phyloP scores from a whole-genome alignment of 2,888 invertebrate species.

The Yponomeuta malinellus region DNA sequence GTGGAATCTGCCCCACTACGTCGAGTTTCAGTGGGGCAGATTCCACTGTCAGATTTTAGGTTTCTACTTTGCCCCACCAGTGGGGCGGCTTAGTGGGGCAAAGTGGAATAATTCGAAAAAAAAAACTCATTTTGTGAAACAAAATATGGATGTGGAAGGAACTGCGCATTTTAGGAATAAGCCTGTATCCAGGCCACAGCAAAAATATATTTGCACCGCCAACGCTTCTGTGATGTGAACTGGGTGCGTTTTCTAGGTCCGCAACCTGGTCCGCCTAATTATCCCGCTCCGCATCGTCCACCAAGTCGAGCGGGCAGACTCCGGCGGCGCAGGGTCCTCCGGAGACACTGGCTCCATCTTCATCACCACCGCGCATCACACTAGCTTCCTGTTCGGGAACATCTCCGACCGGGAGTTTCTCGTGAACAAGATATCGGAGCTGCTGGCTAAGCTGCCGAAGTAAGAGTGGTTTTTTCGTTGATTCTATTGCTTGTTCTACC shows the following conservation, averaged over 20 bases:
- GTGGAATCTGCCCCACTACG: too few species aligned
- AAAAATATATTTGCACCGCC: too few species aligned
- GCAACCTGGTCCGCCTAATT: conserved; percentile 88
- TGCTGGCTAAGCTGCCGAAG: conserved; percentile 82
- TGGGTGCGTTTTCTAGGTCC: conserved; percentile 73
- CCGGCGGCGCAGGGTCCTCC: conserved; percentile 78
- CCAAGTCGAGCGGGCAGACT: conserved; percentile 85
- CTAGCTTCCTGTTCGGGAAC: conserved; percentile 91
- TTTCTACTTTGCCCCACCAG: too few species aligned
- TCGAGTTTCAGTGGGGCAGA: too few species aligned
- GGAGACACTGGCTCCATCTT: conserved; percentile 81
- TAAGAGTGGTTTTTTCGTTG: conserved; percentile 32
- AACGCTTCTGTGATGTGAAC: too few species aligned
- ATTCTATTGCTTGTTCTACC: not conserved
- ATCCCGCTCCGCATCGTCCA: conserved; percentile 91
- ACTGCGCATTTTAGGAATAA: too few species aligned
- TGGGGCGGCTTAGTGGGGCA: too few species aligned
- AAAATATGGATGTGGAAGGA: too few species aligned
- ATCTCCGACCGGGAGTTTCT: conserved; percentile 92
- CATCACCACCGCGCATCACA: conserved; percentile 86
- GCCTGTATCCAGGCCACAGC: too few species aligned
- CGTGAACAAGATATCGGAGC: conserved; percentile 91
- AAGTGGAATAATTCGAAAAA: too few species aligned
- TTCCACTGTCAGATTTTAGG: too few species aligned
- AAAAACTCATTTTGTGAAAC: too few species aligned